These are phyloP conservation scores for Laupala kohalensis DNA, from an alignment of 1,140 invertebrate species.

Conservation along the genomic window DNA sequence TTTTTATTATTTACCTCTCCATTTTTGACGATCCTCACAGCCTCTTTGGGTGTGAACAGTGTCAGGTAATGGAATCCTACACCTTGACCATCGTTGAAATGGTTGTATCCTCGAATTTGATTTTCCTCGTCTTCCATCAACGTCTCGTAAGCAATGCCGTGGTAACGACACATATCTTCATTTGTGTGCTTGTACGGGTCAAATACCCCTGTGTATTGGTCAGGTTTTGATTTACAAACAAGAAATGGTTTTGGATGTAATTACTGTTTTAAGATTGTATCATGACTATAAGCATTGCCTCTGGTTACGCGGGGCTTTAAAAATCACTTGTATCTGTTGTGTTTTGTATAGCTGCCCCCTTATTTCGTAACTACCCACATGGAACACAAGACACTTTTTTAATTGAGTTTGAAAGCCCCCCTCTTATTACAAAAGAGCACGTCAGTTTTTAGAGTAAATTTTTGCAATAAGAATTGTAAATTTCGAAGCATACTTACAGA, in stretches of 20 bases:
- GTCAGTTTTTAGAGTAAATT: not conserved
- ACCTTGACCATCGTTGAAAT: conserved; percentile 56
- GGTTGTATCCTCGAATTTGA: conserved; percentile 57
- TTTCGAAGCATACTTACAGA: not conserved
- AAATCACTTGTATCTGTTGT: not conserved
- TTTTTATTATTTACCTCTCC: conserved; percentile 44
- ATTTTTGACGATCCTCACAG: conserved; percentile 63
- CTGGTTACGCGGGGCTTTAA: not conserved
- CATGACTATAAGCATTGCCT: not conserved
- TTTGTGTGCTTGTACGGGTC: conserved; percentile 64
- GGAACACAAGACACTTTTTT: not conserved
- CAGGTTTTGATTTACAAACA: not conserved
- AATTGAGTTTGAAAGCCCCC: not conserved
- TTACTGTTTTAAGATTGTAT: conserved; percentile 6
- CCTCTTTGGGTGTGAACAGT: conserved; percentile 60
- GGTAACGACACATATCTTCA: conserved; percentile 63
- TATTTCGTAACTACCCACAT: too few species aligned
- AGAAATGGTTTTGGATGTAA: conserved; percentile 2
- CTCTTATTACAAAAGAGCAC: not conserved
- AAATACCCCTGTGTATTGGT: conserved; percentile 48
- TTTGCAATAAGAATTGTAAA: not conserved
- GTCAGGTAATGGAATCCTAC: conserved; percentile 61
- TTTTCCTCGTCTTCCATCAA: conserved; percentile 70
- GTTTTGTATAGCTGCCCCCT: too few species aligned
- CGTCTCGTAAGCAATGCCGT: conserved; percentile 63